Percentiles rank a stretch among this genome's conserved stretches.
Conservation (phyloP, 2,888 invertebrate genomes). For the Cyclophora albipunctata region DNA sequence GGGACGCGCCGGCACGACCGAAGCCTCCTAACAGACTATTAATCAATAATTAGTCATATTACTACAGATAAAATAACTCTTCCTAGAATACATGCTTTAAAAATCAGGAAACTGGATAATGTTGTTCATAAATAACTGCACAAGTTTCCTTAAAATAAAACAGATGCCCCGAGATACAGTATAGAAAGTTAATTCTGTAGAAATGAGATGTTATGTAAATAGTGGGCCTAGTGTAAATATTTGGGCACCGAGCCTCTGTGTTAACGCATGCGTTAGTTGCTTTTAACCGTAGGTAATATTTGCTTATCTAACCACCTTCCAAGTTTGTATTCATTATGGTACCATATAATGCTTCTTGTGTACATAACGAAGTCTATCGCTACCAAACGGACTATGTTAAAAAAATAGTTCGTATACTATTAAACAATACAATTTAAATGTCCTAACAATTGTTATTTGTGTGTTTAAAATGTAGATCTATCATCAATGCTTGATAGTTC, state of each 20-base stretch:
- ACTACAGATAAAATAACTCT: background rate
- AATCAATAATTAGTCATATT: conserved; percentile 12
- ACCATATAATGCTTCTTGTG: background rate
- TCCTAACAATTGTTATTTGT: no score
- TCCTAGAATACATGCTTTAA: background rate
- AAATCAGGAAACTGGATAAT: no score
- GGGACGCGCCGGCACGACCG: conserved; percentile 31
- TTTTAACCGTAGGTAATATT: conserved; percentile 46
- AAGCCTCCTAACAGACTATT: conserved; percentile 26
- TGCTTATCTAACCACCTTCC: conserved; percentile 40
- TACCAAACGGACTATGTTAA: background rate
- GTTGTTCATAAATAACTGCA: no score
- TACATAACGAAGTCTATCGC: background rate
- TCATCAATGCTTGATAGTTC: no score
- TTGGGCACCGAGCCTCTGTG: conserved; percentile 41
- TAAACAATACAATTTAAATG: no score
- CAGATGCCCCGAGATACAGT: conserved; percentile 27
- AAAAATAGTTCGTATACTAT: no score
- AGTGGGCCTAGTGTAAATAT: conserved; percentile 48
- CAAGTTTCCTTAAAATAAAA: conserved; percentile 16
- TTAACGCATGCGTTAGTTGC: conserved; percentile 47
- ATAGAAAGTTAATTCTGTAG: conserved; percentile 44
- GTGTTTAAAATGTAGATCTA: no score
- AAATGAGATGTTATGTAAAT: conserved; percentile 57
- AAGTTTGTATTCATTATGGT: conserved; percentile 16